A percentile compares a stretch with the other conserved stretches of the same genome.
Conservation (phyloP, 2,113 vertebrate genomes). For the Cephalopterus ornatus region DNA sequence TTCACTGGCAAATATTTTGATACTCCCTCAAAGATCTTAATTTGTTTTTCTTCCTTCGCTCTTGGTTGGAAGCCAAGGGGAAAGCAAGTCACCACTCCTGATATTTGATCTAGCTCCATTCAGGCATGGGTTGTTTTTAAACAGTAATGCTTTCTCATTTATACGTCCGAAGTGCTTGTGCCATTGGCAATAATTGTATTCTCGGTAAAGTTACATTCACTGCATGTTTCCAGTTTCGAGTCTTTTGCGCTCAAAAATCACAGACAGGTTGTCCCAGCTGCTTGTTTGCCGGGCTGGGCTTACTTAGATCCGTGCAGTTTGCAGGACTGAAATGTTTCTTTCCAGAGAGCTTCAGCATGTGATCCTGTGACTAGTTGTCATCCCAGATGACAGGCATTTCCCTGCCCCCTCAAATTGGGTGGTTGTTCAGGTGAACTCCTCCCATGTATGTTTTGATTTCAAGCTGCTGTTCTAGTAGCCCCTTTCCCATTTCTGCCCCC, state of each 20-base stretch:
- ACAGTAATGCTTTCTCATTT: not conserved
- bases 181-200: not conserved
- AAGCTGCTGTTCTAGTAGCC: not conserved
- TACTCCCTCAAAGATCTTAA: conserved; percentile 20
- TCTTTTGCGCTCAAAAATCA: not conserved
- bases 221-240: not conserved
- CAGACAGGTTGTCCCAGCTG: conserved; percentile 26
- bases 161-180: not conserved
- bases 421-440: not conserved
- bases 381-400: not conserved
- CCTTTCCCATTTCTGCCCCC: not conserved
- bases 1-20: conserved; percentile 11
- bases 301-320: not conserved
- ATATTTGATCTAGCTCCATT: conserved; percentile 19
- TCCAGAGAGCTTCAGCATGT: not conserved
- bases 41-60: conserved; percentile 30
- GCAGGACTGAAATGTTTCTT: not conserved
- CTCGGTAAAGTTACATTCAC: not conserved
- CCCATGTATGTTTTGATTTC: not conserved
- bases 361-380: not conserved
- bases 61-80: not conserved
- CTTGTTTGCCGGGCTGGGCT: not conserved
- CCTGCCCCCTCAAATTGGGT: not conserved
- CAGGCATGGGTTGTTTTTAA: not conserved
- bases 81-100: conserved; percentile 9